Evolutionary conservation across 2,113 vertebrate genomes (phyloP).

Genomic region (Phyllostomus discolor): DNA sequence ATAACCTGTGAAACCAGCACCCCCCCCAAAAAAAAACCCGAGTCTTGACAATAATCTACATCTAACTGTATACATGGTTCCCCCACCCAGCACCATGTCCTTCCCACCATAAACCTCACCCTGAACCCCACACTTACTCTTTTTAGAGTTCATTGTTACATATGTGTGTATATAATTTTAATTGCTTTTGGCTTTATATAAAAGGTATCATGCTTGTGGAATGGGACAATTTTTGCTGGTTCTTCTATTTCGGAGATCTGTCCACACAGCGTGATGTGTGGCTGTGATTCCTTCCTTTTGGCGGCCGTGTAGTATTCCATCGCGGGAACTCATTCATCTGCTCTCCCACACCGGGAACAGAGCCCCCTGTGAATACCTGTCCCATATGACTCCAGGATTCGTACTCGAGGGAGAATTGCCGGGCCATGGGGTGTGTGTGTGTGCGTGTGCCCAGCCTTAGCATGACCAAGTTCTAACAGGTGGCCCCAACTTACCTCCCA

Average conservation of each 20-base stretch:
- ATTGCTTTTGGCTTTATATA: not conserved
- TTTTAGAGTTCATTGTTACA: not conserved
- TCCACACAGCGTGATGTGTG: accelerated
- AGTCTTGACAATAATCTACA: not conserved
- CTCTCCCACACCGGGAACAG: not conserved
- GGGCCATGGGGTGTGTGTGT: accelerated
- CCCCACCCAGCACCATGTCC: not conserved
- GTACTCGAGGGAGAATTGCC: accelerated
- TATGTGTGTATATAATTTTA: not conserved
- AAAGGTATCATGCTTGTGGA: not conserved
- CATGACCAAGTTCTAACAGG: too few species aligned
- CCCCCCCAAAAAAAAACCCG: not conserved
- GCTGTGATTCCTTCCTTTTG: not conserved
- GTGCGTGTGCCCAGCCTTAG: not conserved
- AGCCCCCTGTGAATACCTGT: not conserved
- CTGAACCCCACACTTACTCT: not conserved
- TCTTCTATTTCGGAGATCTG: not conserved
- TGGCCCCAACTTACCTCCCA: not conserved
- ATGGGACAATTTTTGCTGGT: not conserved
- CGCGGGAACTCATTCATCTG: not conserved
- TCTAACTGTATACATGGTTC: not conserved
- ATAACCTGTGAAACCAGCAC: not conserved
- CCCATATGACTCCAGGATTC: not conserved
- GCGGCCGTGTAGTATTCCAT: accelerated
- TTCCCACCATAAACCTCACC: not conserved